Evolutionary conservation across 92 coral and sea anemone genomes (phyloP).

Genomic region (Porites rus): DNA sequence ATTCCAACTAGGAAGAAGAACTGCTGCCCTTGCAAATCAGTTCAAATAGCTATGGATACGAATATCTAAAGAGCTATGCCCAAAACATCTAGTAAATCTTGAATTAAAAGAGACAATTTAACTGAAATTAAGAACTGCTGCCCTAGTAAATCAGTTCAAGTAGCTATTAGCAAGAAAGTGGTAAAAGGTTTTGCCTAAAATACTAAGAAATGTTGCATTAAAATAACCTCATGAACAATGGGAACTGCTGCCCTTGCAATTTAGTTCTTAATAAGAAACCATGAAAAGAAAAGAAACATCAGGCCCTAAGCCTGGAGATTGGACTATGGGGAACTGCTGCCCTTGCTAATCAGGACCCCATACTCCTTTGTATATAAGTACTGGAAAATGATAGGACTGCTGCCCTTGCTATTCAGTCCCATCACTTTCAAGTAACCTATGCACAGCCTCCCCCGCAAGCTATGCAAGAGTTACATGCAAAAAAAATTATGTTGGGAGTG

Average conservation of each 20-base stretch:
- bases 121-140: no score
- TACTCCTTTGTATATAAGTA: neutral
- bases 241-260: neutral
- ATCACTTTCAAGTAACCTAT: neutral
- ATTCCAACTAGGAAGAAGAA: neutral
- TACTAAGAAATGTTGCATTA: no score
- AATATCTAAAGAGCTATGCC: no score
- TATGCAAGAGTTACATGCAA: neutral
- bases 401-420: slow-evolving; percentile 12
- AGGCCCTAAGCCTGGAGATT: neutral
- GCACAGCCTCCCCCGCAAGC: slow-evolving; percentile 13
- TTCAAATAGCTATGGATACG: neutral
- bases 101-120: no score
- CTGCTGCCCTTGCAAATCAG: slow-evolving; percentile 6
- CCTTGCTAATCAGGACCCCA: slow-evolving; percentile 15
- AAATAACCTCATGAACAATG: neutral
- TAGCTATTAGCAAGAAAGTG: no score
- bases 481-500: neutral
- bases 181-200: no score
- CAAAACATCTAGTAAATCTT: no score
- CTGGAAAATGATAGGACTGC: neutral
- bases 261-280: neutral
- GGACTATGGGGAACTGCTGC: slow-evolving; percentile 11
- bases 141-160: no score
- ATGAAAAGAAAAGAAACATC: neutral